phyloP scores from a whole-genome alignment of 2,113 vertebrate genomes.

The Microtus oregoni region DNA sequence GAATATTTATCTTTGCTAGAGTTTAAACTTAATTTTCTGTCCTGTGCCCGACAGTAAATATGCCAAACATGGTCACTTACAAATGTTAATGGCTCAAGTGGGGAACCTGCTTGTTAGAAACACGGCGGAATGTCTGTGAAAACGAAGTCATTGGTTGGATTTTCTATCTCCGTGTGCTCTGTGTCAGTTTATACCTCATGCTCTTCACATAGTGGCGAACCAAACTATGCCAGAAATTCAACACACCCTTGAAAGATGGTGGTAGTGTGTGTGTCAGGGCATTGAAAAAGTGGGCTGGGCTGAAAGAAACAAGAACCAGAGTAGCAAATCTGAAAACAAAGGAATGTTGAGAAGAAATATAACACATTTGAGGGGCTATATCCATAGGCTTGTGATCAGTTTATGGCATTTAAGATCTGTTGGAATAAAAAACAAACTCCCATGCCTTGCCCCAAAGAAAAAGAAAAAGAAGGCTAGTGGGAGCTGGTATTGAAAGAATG shows the following conservation, averaged over 20 bases:
- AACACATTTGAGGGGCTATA: background rate
- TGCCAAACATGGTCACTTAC: background rate
- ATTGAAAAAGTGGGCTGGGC: background rate
- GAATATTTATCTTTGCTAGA: conserved; percentile 34
- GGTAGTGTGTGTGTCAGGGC: background rate
- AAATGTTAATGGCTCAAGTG: conserved; percentile 15
- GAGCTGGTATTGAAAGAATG: background rate
- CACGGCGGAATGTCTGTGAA: background rate
- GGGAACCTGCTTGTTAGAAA: conserved; percentile 16
- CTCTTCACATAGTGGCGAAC: background rate
- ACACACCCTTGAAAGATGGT: background rate
- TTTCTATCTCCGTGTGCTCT: background rate
- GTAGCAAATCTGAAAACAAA: conserved; percentile 6
- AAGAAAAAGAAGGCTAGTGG: background rate
- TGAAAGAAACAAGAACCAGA: conserved; percentile 18
- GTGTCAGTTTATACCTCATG: background rate
- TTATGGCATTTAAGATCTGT: conserved; percentile 25
- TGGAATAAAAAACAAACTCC: conserved; percentile 18
- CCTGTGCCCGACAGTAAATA: background rate
- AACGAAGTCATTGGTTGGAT: background rate
- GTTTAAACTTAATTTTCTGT: background rate
- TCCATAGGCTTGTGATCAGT: background rate
- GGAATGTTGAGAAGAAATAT: background rate
- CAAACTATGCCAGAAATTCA: background rate
- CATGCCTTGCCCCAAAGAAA: background rate